Conservation (phyloP, 2,797 vertebrate genomes). For the Argyrosomus regius region DNA sequence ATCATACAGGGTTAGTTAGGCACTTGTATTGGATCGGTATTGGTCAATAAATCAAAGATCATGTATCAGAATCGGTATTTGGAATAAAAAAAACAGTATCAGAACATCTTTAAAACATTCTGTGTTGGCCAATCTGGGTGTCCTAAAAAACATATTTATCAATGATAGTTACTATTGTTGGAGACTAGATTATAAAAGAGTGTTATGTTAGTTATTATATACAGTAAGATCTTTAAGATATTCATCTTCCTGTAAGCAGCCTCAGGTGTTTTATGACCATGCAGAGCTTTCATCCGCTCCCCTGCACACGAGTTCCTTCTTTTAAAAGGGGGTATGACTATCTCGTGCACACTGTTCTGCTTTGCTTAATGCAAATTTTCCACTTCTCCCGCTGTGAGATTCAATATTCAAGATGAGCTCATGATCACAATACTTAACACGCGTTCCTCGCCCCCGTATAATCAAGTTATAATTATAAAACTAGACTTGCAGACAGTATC, state of each 20-base stretch:
- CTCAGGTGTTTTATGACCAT: background rate
- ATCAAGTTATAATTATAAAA: slow-evolving; percentile 10
- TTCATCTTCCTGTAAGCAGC: background rate
- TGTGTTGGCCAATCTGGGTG: too few relatives aligned
- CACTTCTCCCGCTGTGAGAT: background rate
- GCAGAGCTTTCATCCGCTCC: background rate
- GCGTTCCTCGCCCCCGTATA: background rate
- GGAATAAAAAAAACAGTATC: too few relatives aligned
- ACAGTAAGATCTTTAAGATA: too few relatives aligned
- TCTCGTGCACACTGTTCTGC: background rate
- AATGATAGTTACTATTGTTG: too few relatives aligned
- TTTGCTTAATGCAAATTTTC: background rate
- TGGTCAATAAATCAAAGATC: too few relatives aligned
- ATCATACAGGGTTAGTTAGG: too few relatives aligned
- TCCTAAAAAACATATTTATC: too few relatives aligned
- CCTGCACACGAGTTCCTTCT: background rate
- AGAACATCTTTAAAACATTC: too few relatives aligned
- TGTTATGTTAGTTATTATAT: too few relatives aligned
- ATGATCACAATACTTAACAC: background rate
- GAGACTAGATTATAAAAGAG: too few relatives aligned
- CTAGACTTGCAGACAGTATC: background rate
- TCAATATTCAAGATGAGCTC: slow-evolving; percentile 14
- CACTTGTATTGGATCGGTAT: too few relatives aligned
- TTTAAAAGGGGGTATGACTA: background rate
- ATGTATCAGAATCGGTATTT: too few relatives aligned